Evolutionary conservation across 2,888 invertebrate genomes (phyloP), one percentile per base, ranked within the genome.

Genomic region (Digitonthophagus gazella): DNA sequence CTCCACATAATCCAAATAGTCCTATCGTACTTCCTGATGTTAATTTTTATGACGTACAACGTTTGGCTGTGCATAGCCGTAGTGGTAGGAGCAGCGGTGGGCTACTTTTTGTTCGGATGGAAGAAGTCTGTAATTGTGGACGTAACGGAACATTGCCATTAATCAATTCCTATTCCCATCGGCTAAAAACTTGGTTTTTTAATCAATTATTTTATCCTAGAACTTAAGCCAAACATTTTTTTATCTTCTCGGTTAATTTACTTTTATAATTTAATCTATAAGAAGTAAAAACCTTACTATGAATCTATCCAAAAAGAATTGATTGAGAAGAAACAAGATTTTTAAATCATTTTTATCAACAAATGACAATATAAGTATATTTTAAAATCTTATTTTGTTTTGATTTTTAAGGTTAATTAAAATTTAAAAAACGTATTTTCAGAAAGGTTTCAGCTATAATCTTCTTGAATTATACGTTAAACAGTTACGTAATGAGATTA

Each of bases 11-110:
- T 97, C 15, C 97, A 97, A 84, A 93, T 97, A 78, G 88, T 95
- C 69, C 85, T 97, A 72, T 95, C 96, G 75, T 97, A 97, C 84
- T 91, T 96, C 83, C 87, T 97, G 65, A 97, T 97, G 97, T 85
- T 97, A 81, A 93, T 97, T 75, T 97, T 97, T 82, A 97, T 97
- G 97, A 97, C 97, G 0, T 97, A 95, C 87, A 97, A 97, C 80
- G 90, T 92, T 15, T 97, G 96, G 95, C 86, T 98, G 70, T 96
- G 96, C 81, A 81, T 94, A 64, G 94, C 96, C 0, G 93, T 97
- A 0, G 92, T 96, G 0, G 80, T 93, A 6, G 97, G 97, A 57
- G 94, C 96, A 1, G 95, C 93, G 0, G 87, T 92, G 8, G 97
- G 97, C 16, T 97, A 97, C 84, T 97, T 97, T 84, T 86, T 96